Evolutionary conservation across 1,140 invertebrate species (phyloP).

Genomic region (Scaptomyza pallida): DNA sequence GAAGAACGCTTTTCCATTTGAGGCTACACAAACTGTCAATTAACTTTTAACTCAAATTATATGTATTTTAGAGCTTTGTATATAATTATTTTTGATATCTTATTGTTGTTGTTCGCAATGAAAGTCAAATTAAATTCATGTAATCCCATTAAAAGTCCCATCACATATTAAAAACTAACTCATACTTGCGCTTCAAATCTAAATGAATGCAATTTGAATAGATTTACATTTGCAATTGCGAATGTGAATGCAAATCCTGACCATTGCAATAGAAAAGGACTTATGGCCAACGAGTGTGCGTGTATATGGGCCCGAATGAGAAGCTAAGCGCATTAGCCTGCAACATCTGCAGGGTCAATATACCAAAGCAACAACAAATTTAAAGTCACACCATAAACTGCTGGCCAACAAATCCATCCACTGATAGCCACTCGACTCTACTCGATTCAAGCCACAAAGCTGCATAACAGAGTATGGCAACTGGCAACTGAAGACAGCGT

Average conservation of each 20-base stretch:
- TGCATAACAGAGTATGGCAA: conserved; percentile 31
- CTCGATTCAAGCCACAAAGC: conserved; percentile 35
- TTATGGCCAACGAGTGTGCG: conserved; percentile 11
- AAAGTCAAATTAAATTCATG: neutral
- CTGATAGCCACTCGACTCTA: neutral
- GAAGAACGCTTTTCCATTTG: neutral
- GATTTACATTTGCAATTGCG: conserved; percentile 13
- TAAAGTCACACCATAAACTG: conserved; percentile 46
- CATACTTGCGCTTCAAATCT: conserved; percentile 9
- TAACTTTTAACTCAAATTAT: neutral
- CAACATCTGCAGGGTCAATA: conserved; percentile 20
- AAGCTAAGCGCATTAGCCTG: conserved; percentile 43
- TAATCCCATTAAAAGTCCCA: neutral
- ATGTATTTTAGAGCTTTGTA: neutral
- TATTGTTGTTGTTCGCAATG: neutral
- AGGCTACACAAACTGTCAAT: neutral
- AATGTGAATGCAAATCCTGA: conserved; percentile 32
- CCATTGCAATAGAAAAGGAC: conserved; percentile 6
- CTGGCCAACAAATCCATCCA: conserved; percentile 3
- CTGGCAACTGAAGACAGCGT: neutral
- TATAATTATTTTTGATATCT: neutral
- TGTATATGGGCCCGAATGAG: conserved; percentile 21
- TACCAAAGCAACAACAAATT: conserved; percentile 29
- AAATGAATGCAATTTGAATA: conserved; percentile 18
- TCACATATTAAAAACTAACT: neutral